Evolutionary conservation across 2,797 vertebrate species (phyloP), one percentile per base, ranked within the genome.

Genomic region (Mus caroli): DNA sequence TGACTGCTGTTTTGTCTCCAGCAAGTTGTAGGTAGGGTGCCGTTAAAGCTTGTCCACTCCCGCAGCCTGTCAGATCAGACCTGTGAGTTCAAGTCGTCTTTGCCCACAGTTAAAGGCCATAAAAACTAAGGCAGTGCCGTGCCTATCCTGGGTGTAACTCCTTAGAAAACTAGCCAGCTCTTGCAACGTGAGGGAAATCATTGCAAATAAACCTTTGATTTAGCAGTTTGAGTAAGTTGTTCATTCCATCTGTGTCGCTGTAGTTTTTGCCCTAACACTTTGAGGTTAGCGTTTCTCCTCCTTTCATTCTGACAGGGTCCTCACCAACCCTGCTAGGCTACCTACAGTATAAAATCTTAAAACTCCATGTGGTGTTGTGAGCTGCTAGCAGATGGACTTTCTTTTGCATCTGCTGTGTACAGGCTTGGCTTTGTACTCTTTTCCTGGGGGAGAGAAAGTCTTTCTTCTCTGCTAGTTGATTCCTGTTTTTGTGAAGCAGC

Each of bases 351-450:
- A 99, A 99, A 99, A 98, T 99, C 99, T 99, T 99, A 99, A 99
- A 99, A 99, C 99, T 99, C 99, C 99, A 99, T 99, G 99, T 99
- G 99, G 99, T 99, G 98, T 98, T 98, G 99, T 97, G 99, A 99
- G 99, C 99, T 99, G 99, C 99, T 99, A 99, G 99, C 99, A 99
- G 99, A 99, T 99, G 99, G 99, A 99, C 99, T 98, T 99, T 99
- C 99, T 99, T 99, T 99, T 99, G 99, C 99, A 99, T 99, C 99
- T 99, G 99, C 99, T 99, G 99, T 99, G 99, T 99, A 99, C 99
- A 99, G 99, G 99, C 99, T 99, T 99, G 99, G 99, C 99, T 99
- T 99, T 99, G 99, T 99, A 99, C 99, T 99, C 98, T 98, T 99
- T 99, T 99, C 99, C 99, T 99, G 99, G 99, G 99, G 99, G 99